Evolutionary conservation across 1,140 invertebrate species (phyloP), one percentile per base, ranked within the genome.

Genomic region (Trigoniulus corallinus): DNA sequence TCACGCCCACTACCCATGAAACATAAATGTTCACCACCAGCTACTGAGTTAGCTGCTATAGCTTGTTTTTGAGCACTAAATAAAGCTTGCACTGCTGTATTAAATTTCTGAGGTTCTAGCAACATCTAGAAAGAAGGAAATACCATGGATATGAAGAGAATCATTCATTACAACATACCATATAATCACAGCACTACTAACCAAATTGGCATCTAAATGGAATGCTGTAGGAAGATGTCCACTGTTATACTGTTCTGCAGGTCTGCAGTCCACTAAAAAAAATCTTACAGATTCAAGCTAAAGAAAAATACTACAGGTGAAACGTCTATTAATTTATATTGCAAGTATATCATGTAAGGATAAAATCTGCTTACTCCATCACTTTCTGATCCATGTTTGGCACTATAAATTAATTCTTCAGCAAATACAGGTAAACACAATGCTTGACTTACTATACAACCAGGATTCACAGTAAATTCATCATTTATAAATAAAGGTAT

Each of bases 191-290:
- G n/a, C n/a, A n/a, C n/a, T n/a, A 15, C 68, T 64, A 64, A 82
- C 80, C 60, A 97, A 72, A 69, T 89, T 91, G 61, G 89, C 92
- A 70, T 98, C 94, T 24, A 99, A 73, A 71, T 97, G 94, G 72
- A 98, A 98, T 40, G 95, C 93, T 45, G 91, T 97, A 1, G 87
- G 83, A 55, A 98, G 75, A 71, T 97, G 92, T 0, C 94, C 94
- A 54, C 81, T 80, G 71, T 96, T 97, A 63, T 97, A 98, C 60
- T 97, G 92, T 55, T 96, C 89, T 0, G 89, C 82, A 15, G 93
- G 88, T 59, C 94, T 74, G 67, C 92, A 97, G 67, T 98, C 95
- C 3, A 98, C 91, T 22, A 98, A 74, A 70, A 98, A 98, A 68
- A 96, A 98, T 59, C 84, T 34, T 34, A 34, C 29, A 7, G 29